Evolutionary conservation across 2,797 vertebrate species (phyloP).

Genomic region (Poeciliopsis turneri): DNA sequence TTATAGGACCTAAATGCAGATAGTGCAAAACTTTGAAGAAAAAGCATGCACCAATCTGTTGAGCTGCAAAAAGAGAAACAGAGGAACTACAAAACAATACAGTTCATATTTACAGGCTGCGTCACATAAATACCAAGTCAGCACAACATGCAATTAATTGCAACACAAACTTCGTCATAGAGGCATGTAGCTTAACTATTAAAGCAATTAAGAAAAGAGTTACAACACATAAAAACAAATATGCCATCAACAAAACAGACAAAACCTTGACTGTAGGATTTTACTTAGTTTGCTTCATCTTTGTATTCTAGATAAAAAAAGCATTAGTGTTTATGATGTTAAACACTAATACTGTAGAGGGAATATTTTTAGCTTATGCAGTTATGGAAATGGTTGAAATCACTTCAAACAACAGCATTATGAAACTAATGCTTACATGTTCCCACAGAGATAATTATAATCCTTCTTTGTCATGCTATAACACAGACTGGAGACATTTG

Average conservation of each 20-base stretch:
- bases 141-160: conserved; percentile 18
- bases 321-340: not conserved
- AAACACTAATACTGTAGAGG: not conserved
- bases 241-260: not conserved
- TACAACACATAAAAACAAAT: conserved; percentile 28
- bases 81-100: not conserved
- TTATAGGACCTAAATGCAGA: conserved; percentile 9
- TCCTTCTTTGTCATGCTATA: not conserved
- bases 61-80: not conserved
- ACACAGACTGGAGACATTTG: conserved; percentile 2
- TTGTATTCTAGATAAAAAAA: not conserved
- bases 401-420: conserved; percentile 2
- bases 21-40: conserved; percentile 7
- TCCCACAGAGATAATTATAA: conserved; percentile 4
- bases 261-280: not conserved
- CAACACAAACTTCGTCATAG: conserved; percentile 23
- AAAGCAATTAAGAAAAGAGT: conserved; percentile 8
- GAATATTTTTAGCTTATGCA: not conserved
- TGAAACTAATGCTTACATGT: conserved; percentile 2
- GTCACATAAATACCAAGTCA: not conserved
- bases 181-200: conserved; percentile 1
- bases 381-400: not conserved
- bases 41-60: not conserved
- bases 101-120: conserved; percentile 8
- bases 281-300: not conserved